Evolutionary conservation across 2,797 vertebrate genomes (phyloP).

Genomic region (Margarornis squamiger): DNA sequence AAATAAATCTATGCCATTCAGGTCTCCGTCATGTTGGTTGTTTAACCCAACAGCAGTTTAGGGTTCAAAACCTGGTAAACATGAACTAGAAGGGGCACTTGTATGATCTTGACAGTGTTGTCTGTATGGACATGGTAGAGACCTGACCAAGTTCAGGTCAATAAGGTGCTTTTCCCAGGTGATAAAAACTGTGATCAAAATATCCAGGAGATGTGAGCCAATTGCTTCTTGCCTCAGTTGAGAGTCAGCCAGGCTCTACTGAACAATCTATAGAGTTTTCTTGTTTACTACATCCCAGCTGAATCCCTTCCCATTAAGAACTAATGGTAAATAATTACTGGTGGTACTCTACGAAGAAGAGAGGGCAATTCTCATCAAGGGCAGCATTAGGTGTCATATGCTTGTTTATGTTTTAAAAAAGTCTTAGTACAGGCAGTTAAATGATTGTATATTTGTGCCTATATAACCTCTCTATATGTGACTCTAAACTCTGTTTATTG

Average conservation of each 20-base stretch:
- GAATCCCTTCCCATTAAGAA: slow-evolving; percentile 24
- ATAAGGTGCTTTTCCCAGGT: background rate
- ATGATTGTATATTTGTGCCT: background rate
- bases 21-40: accelerated
- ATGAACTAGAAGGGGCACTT: background rate
- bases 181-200: slow-evolving; percentile 11
- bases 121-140: background rate
- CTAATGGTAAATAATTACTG: slow-evolving; percentile 48
- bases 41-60: background rate
- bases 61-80: background rate
- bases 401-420: background rate
- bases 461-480: background rate
- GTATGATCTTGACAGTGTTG: background rate
- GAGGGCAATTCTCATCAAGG: background rate
- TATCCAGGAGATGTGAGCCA: background rate
- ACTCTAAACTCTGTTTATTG: too few relatives aligned
- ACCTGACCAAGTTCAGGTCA: slow-evolving; percentile 7
- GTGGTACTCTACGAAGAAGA: background rate
- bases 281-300: slow-evolving; percentile 33
- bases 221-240: background rate
- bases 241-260: background rate
- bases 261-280: background rate
- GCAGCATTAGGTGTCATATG: background rate
- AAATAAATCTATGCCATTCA: background rate
- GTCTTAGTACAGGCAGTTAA: background rate